Percentiles rank a stretch among this genome's conserved stretches.
Evolutionary conservation across 2,113 vertebrate genomes (phyloP).

Genomic region (Callaeas wilsoni): DNA sequence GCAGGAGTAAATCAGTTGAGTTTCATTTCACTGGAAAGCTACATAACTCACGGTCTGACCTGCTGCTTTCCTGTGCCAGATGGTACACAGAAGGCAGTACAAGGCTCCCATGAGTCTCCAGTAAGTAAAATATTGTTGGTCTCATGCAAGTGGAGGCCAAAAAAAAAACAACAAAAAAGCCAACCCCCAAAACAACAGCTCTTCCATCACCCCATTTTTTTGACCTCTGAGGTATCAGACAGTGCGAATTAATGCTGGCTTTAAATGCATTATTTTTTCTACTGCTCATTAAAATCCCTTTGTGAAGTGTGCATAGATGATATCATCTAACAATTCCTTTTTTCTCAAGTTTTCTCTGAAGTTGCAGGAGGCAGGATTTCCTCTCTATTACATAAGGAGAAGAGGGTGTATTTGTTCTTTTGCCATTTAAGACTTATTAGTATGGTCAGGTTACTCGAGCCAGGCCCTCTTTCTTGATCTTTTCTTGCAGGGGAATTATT

Average conservation of each 20-base stretch:
- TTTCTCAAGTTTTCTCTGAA: not conserved
- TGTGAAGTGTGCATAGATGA: not conserved
- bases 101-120: not conserved
- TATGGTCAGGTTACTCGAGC: not conserved
- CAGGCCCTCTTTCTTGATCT: conserved; percentile 34
- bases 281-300: not conserved
- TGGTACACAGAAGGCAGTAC: not conserved
- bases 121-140: not conserved
- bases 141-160: not conserved
- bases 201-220: not conserved
- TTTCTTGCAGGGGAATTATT: conserved; percentile 40
- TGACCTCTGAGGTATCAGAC: not conserved
- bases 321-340: not conserved
- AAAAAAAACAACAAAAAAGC: not conserved
- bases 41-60: not conserved
- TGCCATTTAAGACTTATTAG: not conserved
- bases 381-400: conserved; percentile 26
- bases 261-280: not conserved
- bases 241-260: not conserved
- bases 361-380: conserved; percentile 43
- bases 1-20: not conserved
- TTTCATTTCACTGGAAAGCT: not conserved
- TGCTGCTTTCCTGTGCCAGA: not conserved
- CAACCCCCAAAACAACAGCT: not conserved
- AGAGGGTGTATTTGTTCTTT: conserved; percentile 23